phyloP scores from a whole-genome alignment of 2,113 vertebrate species.

The Glaucomys volans region DNA sequence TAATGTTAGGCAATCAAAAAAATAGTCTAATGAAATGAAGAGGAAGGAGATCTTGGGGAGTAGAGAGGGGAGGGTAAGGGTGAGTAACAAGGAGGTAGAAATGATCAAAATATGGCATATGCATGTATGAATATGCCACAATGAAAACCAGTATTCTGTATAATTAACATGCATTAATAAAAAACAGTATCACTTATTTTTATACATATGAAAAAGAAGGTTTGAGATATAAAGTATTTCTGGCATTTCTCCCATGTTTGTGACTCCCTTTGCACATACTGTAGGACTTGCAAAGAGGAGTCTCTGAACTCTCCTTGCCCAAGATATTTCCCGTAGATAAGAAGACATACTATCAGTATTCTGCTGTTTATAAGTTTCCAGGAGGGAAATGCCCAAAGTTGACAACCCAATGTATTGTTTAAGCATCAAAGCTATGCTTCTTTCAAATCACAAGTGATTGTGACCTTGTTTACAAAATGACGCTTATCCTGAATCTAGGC shows the following conservation, averaged over 20 bases:
- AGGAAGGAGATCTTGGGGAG: background rate
- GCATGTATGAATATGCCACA: background rate
- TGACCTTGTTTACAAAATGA: background rate
- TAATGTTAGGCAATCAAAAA: background rate
- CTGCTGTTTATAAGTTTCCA: background rate
- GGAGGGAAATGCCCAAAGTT: background rate
- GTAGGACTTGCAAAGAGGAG: background rate
- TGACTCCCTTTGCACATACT: background rate
- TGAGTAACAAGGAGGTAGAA: background rate
- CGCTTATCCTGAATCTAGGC: background rate
- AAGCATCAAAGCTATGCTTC: background rate
- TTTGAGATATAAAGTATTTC: background rate
- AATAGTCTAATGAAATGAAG: background rate
- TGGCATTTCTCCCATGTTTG: background rate
- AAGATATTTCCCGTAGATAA: background rate
- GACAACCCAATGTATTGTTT: background rate
- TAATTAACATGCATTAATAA: background rate
- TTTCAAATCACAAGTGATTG: background rate
- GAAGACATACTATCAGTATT: background rate
- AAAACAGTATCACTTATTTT: background rate
- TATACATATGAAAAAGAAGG: background rate
- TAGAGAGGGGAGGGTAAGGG: background rate
- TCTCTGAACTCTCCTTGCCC: background rate
- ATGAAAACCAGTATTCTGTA: background rate
- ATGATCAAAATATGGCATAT: background rate